Conservation (phyloP, 2,113 vertebrate species). For the Chaetodon auriga region DNA sequence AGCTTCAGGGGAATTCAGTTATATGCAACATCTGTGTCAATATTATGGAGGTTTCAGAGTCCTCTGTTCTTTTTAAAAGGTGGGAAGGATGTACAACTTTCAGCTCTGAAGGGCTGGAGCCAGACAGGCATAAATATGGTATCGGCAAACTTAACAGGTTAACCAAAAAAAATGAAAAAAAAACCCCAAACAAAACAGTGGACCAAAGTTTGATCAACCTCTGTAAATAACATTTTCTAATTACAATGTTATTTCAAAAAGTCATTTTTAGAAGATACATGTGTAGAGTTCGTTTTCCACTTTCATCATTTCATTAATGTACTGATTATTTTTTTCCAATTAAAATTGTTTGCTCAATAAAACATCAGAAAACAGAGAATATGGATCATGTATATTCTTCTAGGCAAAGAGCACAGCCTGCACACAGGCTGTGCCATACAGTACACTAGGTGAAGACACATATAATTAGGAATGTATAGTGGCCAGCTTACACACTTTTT, state of each 20-base stretch:
- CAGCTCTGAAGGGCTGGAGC: conserved; percentile 59
- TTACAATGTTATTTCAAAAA: background rate
- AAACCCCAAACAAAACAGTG: background rate
- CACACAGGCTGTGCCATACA: background rate
- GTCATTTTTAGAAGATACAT: background rate
- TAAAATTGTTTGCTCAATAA: background rate
- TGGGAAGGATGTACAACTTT: conserved; percentile 59
- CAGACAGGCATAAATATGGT: conserved; percentile 37
- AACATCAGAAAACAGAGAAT: background rate
- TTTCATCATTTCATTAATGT: background rate
- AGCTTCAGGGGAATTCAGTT: conserved; percentile 71
- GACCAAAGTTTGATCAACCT: conserved; percentile 33
- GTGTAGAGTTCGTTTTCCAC: background rate
- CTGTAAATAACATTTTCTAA: conserved; percentile 32
- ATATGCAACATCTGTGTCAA: conserved; percentile 86
- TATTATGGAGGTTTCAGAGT: conserved; percentile 80
- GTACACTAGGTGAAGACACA: background rate
- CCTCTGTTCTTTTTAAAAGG: conserved; percentile 76
- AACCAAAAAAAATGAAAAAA: conserved; percentile 15
- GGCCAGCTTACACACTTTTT: background rate
- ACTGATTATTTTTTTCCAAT: background rate
- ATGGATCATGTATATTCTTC: background rate
- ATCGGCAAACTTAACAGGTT: conserved; percentile 40
- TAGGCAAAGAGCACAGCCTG: background rate
- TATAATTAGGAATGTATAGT: background rate